Base-by-base conservation (phyloP, 2,888 invertebrate genomes). In the Philonicus albiceps region DNA sequence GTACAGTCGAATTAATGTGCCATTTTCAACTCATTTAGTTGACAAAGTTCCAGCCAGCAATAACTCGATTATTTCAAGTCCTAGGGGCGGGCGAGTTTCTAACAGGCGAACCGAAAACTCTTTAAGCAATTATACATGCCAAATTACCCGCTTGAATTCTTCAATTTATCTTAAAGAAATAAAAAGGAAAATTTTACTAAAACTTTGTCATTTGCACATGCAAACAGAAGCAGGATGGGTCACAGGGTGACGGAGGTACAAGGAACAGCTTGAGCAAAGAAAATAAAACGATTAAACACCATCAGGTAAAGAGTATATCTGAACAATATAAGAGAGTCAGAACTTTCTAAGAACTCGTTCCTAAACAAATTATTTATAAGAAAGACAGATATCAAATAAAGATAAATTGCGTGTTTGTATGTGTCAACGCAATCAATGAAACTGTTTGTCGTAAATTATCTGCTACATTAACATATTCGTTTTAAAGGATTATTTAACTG, bases 41-140 rank as follows among this genome's bases (percentile, higher is more conserved):
- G 53, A 31, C 49, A 49, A 80, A 49, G 49, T 80, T 80, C 22
- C 49, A 30, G 31, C 80, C 49, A 49, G 31, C 37, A 19, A 37
- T 83, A 83, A 83, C 27, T 83, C 64, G 40, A 83, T 83, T 83
- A 72, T 22, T 83, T 30, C 55, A 55, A 13, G 81, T 81, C 30
- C 37, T 31, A 40, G 22, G 72, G 72, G 22, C 37, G 40, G 72
- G 22, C 37, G 7, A 37, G n/a, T 8, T 72, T 30, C 64, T 22
- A 13, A 31, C 31, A 34, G 72, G 22, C 34, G 64, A 83, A 72
- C 72, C 13, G 83, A 22, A 83, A 83, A 83, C 37, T 83, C 31
- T 83, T 83, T 64, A 83, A 83, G 64, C 83, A 83, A 83, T 83
- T 83, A 83, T 8, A 72, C 34, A 37, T 19, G 72, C 83, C 72